Base-by-base conservation (phyloP, 2,888 invertebrate genomes). In the Scelioninae gen. 1 region DNA sequence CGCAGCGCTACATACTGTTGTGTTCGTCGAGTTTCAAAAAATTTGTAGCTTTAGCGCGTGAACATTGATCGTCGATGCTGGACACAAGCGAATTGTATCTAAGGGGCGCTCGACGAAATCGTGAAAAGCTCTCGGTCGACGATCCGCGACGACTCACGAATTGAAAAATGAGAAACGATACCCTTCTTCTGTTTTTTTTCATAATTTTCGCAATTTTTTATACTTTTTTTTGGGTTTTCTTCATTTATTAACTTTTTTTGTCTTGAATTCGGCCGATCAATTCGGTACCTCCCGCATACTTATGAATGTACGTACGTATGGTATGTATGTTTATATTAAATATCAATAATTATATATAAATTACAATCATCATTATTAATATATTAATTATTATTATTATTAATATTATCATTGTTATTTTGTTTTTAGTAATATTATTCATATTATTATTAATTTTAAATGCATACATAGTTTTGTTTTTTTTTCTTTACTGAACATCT, bases 321-420 rank as follows among this genome's bases (percentile, higher is more conserved):
- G 79, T 77, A 66, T 81, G 69, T 81, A 56, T 81, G 66, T 77
- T 77, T 81, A 81, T 84, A 84, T 84, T 84, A 85, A 76, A 85
- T 83, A 82, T 80, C 82, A 76, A 82, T 84, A 82, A 80, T 84
- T 84, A 83, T 84, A 85, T 85, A 83, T 84, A 85, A 85, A 84
- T 84, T 85, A 85, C 81, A 85, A 85, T 83, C 81, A 82, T 83
- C 63, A 79, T 85, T 81, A 84, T 74, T 58, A 78, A 66, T 82
- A 84, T 62, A 23, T 23, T 23, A 23, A 23, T 74, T 56, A 74
- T 84, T 84, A 82, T 84, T 82, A 80, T 82, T 83, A 83, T 69
- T 84, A 84, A 74, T 80, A 82, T 84, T 85, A 74, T 83, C 63
- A 68, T 80, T 72, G 68, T 84, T 83, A 77, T 77, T 78, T 62